Conservation (phyloP, 2,113 vertebrate genomes). For the Cynocephalus volans region DNA sequence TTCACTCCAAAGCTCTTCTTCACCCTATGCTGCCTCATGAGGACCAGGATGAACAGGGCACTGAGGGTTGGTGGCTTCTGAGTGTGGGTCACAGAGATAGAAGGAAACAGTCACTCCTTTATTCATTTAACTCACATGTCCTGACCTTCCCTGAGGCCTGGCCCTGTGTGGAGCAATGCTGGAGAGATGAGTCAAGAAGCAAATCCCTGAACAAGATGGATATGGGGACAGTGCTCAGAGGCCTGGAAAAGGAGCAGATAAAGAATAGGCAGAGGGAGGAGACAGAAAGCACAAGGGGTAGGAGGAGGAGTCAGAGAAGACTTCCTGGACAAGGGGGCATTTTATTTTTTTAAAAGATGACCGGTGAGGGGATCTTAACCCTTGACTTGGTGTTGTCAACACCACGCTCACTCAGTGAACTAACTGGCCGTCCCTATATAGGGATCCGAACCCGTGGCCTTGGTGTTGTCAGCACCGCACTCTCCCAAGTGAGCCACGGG, state of each 20-base stretch:
- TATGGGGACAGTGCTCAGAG: background rate
- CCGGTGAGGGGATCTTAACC: no score
- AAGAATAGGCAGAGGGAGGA: background rate
- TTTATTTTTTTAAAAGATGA: background rate
- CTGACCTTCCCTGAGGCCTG: background rate
- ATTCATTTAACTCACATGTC: background rate
- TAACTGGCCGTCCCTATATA: no score
- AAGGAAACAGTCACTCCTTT: background rate
- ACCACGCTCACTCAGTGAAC: no score
- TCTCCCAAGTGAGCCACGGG: no score
- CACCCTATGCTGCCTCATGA: background rate
- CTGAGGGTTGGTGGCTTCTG: background rate
- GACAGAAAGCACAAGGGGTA: background rate
- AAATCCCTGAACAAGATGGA: background rate
- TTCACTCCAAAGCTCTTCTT: background rate
- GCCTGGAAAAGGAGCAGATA: background rate
- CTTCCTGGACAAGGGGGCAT: background rate
- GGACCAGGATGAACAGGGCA: background rate
- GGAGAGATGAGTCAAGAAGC: background rate
- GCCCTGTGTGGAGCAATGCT: background rate
- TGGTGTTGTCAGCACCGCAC: no score
- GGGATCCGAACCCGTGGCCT: no score
- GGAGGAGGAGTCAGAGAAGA: background rate
- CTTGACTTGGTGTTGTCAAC: no score
- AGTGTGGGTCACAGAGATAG: background rate